Conservation (phyloP, 2,113 vertebrate genomes). For the Bostrychus sinensis region DNA sequence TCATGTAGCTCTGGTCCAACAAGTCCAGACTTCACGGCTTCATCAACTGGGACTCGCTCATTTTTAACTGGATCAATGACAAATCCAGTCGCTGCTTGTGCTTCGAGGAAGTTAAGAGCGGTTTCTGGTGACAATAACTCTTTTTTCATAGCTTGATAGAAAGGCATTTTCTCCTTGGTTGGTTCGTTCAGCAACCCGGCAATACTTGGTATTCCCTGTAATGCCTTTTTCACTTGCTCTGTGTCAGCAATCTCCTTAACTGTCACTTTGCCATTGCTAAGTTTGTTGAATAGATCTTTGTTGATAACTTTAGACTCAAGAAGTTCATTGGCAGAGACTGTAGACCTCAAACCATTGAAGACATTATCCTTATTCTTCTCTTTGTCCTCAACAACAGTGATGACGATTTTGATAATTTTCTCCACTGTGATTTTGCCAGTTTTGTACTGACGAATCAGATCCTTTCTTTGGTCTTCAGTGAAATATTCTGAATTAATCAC, state of each 20-base stretch:
- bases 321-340: constrained; percentile 86
- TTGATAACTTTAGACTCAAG: constrained; percentile 87
- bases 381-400: constrained; percentile 91
- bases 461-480: constrained; percentile 87
- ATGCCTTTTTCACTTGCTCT: constrained; percentile 83
- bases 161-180: constrained; percentile 84
- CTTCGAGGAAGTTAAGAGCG: constrained; percentile 87
- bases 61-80: constrained; percentile 86
- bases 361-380: constrained; percentile 85
- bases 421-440: constrained; percentile 94
- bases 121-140: constrained; percentile 84
- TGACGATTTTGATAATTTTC: constrained; percentile 93
- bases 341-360: constrained; percentile 87
- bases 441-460: constrained; percentile 92
- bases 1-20: constrained; percentile 94
- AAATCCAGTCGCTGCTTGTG: constrained; percentile 90
- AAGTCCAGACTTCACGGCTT: constrained; percentile 87
- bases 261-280: constrained; percentile 87
- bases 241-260: constrained; percentile 84
- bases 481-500: constrained; percentile 95
- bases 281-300: constrained; percentile 85
- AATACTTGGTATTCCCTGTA: constrained; percentile 83
- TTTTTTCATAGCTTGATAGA: constrained; percentile 89
- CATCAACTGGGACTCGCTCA: constrained; percentile 80
- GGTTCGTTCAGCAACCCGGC: constrained; percentile 87